Conservation (phyloP, 2,797 vertebrate species). For the Taeniopygia guttata region DNA sequence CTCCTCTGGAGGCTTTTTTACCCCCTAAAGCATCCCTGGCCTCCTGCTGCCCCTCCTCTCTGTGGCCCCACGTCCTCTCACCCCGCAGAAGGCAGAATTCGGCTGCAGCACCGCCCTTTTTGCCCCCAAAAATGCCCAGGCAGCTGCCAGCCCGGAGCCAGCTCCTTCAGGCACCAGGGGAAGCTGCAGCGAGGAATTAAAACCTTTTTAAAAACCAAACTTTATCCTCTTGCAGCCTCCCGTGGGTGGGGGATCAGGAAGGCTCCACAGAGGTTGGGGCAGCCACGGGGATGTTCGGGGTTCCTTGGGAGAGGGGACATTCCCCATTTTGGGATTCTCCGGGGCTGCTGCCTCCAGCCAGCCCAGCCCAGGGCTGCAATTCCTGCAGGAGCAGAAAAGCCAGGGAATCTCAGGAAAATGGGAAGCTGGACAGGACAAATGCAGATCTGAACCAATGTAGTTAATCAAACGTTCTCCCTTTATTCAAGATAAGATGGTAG, state of each 20-base stretch:
- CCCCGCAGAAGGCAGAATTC: fast-evolving
- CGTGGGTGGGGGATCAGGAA: neutral
- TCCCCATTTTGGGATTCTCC: neutral
- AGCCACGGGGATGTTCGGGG: neutral
- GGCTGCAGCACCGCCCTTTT: neutral
- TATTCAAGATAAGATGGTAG: too few relatives aligned
- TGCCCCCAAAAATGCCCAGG: neutral
- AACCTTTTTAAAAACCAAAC: constrained; percentile 31
- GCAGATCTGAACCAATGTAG: too few relatives aligned
- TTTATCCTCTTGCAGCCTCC: constrained; percentile 7
- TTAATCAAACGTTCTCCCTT: too few relatives aligned
- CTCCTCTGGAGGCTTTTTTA: fast-evolving
- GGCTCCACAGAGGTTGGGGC: neutral
- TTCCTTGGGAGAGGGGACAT: neutral
- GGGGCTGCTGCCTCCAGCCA: neutral
- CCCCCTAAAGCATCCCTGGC: fast-evolving
- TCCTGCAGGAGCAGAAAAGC: too few relatives aligned
- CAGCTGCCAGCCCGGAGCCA: fast-evolving
- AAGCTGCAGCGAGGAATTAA: neutral
- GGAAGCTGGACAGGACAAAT: too few relatives aligned
- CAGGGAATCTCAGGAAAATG: too few relatives aligned
- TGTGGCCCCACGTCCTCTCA: neutral
- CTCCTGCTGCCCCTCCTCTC: fast-evolving
- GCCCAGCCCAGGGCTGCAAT: fast-evolving
- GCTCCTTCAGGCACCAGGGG: neutral